These are phyloP conservation scores for Chymomyza costata DNA, from an alignment of 1,140 invertebrate genomes.

Conservation along the genomic window DNA sequence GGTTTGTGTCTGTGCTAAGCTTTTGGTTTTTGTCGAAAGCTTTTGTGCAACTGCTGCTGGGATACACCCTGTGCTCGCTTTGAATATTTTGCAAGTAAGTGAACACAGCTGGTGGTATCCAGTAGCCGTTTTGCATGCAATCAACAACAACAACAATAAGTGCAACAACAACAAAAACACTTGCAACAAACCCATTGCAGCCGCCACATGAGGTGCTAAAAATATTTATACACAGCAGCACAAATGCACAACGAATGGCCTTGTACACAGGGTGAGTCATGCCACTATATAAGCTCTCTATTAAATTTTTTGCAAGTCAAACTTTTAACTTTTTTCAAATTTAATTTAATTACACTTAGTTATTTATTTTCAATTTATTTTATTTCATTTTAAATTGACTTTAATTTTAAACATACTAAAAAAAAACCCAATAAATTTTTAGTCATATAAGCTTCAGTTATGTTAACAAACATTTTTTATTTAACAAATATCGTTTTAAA, in stretches of 20 bases:
- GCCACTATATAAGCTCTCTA: conserved; percentile 2
- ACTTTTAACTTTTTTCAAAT: conserved; percentile 22
- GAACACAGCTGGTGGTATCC: conserved; percentile 99
- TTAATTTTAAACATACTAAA: conserved; percentile 54
- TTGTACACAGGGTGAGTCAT: conserved; percentile 36
- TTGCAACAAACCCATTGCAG: background rate
- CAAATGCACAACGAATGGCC: background rate
- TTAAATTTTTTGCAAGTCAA: conserved; percentile 49
- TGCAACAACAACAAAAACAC: conserved; percentile 4
- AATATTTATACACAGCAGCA: conserved; percentile 1
- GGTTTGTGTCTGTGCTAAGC: conserved; percentile 52
- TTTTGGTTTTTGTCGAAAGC: conserved; percentile 51
- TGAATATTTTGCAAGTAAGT: conserved; percentile 83
- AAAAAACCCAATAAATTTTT: too few species aligned
- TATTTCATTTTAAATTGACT: conserved; percentile 1
- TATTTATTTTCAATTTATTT: conserved; percentile 20
- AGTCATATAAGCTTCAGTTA: conserved; percentile 63
- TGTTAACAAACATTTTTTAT: too few species aligned
- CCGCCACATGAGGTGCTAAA: background rate
- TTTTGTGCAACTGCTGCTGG: conserved; percentile 79
- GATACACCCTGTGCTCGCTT: conserved; percentile 97
- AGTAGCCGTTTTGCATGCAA: conserved; percentile 78
- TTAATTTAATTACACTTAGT: conserved; percentile 12
- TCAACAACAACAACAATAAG: conserved; percentile 28
- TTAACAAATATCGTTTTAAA: too few species aligned